Conservation (phyloP, 2,888 invertebrate genomes). For the Scrobipalpa costella region DNA sequence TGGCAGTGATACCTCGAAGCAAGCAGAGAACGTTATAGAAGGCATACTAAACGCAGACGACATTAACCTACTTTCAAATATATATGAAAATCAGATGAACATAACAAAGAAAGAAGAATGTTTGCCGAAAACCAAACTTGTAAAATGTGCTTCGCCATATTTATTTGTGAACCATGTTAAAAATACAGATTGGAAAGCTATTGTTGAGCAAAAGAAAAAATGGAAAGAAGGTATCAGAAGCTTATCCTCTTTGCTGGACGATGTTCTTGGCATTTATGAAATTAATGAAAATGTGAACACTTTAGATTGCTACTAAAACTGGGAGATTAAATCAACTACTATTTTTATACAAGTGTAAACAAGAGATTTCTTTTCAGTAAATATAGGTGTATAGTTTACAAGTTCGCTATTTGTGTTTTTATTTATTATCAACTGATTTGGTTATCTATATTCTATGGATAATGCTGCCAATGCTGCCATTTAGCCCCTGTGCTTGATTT, state of each 20-base stretch:
- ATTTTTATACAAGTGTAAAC: neutral
- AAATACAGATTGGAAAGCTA: slow-evolving; percentile 80
- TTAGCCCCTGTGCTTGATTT: too few species aligned
- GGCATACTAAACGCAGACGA: slow-evolving; percentile 84
- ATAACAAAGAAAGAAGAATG: slow-evolving; percentile 43
- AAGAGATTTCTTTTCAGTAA: neutral
- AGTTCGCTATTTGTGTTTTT: neutral
- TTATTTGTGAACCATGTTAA: slow-evolving; percentile 82
- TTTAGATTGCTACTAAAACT: slow-evolving; percentile 85
- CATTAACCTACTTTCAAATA: slow-evolving; percentile 80
- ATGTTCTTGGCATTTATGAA: slow-evolving; percentile 84
- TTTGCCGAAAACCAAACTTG: slow-evolving; percentile 51
- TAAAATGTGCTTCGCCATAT: slow-evolving; percentile 70
- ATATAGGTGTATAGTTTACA: neutral
- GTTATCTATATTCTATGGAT: too few species aligned
- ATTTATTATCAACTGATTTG: too few species aligned
- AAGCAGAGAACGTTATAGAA: slow-evolving; percentile 82
- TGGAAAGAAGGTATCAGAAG: slow-evolving; percentile 86
- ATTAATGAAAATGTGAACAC: slow-evolving; percentile 77
- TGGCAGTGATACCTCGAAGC: slow-evolving; percentile 37
- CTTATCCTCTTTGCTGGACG: slow-evolving; percentile 86
- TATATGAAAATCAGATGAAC: slow-evolving; percentile 80
- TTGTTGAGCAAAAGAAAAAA: slow-evolving; percentile 81
- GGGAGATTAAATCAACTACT: slow-evolving; percentile 15
- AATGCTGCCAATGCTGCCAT: too few species aligned